Base-by-base conservation (phyloP, 2,888 invertebrate genomes). In the Epistrophe eligans region DNA sequence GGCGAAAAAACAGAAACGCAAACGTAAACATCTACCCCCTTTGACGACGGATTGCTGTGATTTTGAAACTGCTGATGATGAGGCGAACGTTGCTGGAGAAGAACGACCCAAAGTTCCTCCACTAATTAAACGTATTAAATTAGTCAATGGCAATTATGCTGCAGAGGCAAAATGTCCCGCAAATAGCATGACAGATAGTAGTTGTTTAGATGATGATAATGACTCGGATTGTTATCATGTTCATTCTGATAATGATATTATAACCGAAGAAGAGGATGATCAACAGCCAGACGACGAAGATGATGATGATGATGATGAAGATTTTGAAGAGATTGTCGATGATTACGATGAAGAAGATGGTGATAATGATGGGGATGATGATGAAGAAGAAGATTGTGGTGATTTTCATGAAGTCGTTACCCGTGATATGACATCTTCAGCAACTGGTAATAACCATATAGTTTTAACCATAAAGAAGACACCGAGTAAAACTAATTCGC, bases 381-480 rank as follows among this genome's bases (percentile, higher is more conserved):
- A 89, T 55, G 88, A 87, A 28, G 87, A 87, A 19, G 81, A 84
- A 8, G 64, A 35, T 38, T 88, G 88, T 73, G 88, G 89, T 50
- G 89, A 90, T 77, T 89, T 89, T 60, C 91, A 91, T 48, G 91
- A 92, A 84, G 89, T 90, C 4, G 89, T 90, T 15, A 89, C 91
- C 88, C 89, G 91, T 84, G 79, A 90, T 90, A 83, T 91, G 89
- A 83, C 91, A 79, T 88, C 90, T 8, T 85, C 89, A n/a, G 88
- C 89, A 28, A 89, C 88, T 19, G 90, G 88, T 1, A 90, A 89
- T 50, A 91, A 91, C 88, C 92, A 92, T 72, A 92, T 92, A 40
- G 91, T 92, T 1, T 62, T 92, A 77, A 92, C 92, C 13, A 92
- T 92, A 62, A 92, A 92, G 50, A 92, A 92, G 88, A 92, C 91